A percentile compares a stretch with the other conserved stretches of the same genome.
Evolutionary conservation across 2,113 vertebrate species (phyloP).

Genomic region (Stictonetta naevosa): DNA sequence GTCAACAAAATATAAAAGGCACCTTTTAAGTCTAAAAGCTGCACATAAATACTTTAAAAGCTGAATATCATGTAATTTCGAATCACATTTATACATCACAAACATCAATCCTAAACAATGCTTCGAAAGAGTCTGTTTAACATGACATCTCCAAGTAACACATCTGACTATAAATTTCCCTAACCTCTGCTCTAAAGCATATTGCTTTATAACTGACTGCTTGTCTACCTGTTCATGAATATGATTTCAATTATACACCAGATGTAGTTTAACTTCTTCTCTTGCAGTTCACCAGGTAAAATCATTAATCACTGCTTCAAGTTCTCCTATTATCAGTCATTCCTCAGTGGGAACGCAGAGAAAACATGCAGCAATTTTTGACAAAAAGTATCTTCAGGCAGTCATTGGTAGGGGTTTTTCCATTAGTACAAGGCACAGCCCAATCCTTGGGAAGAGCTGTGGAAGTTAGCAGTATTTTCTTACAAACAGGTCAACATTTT

Average conservation of each 20-base stretch:
- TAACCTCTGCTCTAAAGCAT: not conserved
- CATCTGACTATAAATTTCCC: slow-evolving; percentile 14
- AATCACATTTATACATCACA: slow-evolving; percentile 9
- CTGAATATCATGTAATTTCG: slow-evolving; percentile 29
- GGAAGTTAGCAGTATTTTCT: not conserved
- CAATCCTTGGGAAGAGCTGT: not conserved
- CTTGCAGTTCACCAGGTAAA: slow-evolving; percentile 8
- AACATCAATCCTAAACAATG: slow-evolving; percentile 49
- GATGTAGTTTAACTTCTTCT: not conserved
- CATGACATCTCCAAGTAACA: not conserved
- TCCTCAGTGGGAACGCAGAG: not conserved
- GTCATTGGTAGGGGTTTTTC: not conserved
- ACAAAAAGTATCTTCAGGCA: not conserved
- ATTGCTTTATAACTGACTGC: not conserved
- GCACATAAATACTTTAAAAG: slow-evolving; percentile 20
- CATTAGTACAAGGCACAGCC: not conserved
- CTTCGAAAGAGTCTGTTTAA: slow-evolving; percentile 4
- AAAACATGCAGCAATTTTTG: not conserved
- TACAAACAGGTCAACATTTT: not conserved
- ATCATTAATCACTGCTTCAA: not conserved
- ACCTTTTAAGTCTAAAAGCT: slow-evolving; percentile 24
- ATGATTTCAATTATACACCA: slow-evolving; percentile 15
- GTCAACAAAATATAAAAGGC: not conserved
- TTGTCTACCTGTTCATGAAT: not conserved
- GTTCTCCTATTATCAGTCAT: not conserved